Evolutionary conservation across 2,113 vertebrate genomes (phyloP).

Genomic region (Syngnathus typhle): DNA sequence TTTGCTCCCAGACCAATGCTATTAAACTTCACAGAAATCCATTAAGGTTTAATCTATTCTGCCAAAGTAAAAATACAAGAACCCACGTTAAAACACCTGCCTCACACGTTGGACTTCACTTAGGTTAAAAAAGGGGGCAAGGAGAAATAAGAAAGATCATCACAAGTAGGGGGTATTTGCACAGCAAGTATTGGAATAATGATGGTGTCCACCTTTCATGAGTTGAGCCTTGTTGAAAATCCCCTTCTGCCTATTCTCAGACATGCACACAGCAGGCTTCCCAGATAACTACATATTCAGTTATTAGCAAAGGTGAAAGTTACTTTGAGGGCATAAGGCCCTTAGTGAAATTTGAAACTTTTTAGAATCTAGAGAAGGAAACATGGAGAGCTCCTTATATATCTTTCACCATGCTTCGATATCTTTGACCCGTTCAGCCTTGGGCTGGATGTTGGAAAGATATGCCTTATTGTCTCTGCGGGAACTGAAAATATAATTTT

Average conservation of each 20-base stretch:
- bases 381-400: conserved; percentile 60
- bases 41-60: not conserved
- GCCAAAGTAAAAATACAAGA: not conserved
- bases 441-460: conserved; percentile 46
- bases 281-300: conserved; percentile 44
- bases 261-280: conserved; percentile 49
- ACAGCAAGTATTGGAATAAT: conserved; percentile 33
- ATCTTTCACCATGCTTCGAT: conserved; percentile 65
- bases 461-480: conserved; percentile 49
- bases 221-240: conserved; percentile 45
- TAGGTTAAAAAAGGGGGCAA: not conserved
- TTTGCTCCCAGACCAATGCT: not conserved
- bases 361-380: conserved; percentile 44
- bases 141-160: conserved; percentile 11
- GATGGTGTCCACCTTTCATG: conserved; percentile 39
- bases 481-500: conserved; percentile 28
- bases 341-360: conserved; percentile 41
- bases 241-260: conserved; percentile 43
- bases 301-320: conserved; percentile 60
- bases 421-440: conserved; percentile 21
- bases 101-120: not conserved
- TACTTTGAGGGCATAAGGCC: conserved; percentile 52
- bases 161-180: conserved; percentile 23
- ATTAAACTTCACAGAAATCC: not conserved
- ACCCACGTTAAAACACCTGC: not conserved